Evolutionary conservation across 1,140 invertebrate genomes (phyloP).

Genomic region (Ladona fulva): DNA sequence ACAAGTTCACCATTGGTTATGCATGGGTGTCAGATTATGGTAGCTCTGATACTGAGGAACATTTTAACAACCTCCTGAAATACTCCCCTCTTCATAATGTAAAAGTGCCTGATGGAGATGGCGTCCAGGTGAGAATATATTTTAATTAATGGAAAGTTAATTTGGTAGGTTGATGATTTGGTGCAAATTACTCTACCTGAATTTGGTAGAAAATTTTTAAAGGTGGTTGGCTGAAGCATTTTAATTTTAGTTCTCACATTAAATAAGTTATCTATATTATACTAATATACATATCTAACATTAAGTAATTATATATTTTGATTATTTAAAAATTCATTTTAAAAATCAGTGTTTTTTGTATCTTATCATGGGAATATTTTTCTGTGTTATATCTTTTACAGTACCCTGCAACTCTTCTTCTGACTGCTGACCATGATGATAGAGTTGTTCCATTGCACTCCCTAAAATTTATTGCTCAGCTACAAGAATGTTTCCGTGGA

Average conservation of each 20-base stretch:
- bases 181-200: no score
- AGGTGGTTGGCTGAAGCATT: no score
- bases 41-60: slow-evolving; percentile 73
- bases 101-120: slow-evolving; percentile 44
- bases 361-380: not conserved
- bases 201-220: no score
- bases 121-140: slow-evolving; percentile 32
- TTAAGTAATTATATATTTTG: no score
- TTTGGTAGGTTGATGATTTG: not conserved
- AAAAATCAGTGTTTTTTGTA: not conserved
- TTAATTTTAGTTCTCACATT: no score
- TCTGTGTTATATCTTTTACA: slow-evolving; percentile 39
- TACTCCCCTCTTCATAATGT: slow-evolving; percentile 96
- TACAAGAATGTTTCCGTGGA: slow-evolving; percentile 58
- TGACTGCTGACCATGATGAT: slow-evolving; percentile 97
- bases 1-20: slow-evolving; percentile 97
- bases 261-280: no score
- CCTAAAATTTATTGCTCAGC: slow-evolving; percentile 85
- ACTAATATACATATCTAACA: no score
- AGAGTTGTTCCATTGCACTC: slow-evolving; percentile 93
- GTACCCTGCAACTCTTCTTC: slow-evolving; percentile 83
- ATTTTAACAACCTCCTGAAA: slow-evolving; percentile 82
- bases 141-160: not conserved
- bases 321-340: not conserved
- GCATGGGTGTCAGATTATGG: slow-evolving; percentile 97